phyloP scores from a whole-genome alignment of 2,797 vertebrate genomes.

The Cirrhinus molitorella region DNA sequence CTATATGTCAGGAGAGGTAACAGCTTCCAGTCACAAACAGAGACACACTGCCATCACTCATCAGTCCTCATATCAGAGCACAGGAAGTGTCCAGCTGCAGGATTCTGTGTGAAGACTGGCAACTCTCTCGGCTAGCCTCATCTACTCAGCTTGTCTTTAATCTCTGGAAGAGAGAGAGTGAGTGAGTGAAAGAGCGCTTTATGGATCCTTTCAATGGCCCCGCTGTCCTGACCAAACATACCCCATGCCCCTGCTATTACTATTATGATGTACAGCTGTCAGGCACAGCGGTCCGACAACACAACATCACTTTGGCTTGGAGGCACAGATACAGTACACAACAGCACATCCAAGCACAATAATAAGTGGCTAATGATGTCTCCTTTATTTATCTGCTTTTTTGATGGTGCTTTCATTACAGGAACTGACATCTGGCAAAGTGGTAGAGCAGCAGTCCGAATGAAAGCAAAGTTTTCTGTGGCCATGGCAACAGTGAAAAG shows the following conservation, averaged over 20 bases:
- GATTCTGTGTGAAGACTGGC: conserved; percentile 25
- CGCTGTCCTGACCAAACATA: conserved; percentile 70
- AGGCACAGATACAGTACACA: conserved; percentile 23
- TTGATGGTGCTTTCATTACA: conserved; percentile 49
- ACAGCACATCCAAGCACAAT: conserved; percentile 38
- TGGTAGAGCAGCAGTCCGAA: conserved; percentile 44
- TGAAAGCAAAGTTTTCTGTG: conserved; percentile 45
- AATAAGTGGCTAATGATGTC: conserved; percentile 37
- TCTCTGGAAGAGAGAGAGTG: conserved; percentile 32
- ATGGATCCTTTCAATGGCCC: conserved; percentile 74
- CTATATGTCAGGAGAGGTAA: conserved; percentile 16
- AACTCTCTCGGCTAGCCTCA: conserved; percentile 52
- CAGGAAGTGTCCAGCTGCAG: conserved; percentile 35
- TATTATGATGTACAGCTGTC: conserved; percentile 78
- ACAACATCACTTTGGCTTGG: conserved; percentile 9
- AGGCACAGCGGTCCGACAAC: conserved; percentile 17
- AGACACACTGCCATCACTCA: conserved; percentile 31
- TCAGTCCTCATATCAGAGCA: conserved; percentile 22
- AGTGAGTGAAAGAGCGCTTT: conserved; percentile 77
- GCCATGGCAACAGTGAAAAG: conserved; percentile 42
- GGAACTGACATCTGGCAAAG: conserved; percentile 52
- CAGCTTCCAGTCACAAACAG: conserved; percentile 8
- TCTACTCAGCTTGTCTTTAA: conserved; percentile 61
- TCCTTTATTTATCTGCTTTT: conserved; percentile 38
- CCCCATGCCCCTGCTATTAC: conserved; percentile 72